Percentiles rank a stretch among this genome's conserved stretches.
These are phyloP conservation scores for Myripristis murdjan DNA, from an alignment of 2,797 vertebrate species.

Conservation along the genomic window DNA sequence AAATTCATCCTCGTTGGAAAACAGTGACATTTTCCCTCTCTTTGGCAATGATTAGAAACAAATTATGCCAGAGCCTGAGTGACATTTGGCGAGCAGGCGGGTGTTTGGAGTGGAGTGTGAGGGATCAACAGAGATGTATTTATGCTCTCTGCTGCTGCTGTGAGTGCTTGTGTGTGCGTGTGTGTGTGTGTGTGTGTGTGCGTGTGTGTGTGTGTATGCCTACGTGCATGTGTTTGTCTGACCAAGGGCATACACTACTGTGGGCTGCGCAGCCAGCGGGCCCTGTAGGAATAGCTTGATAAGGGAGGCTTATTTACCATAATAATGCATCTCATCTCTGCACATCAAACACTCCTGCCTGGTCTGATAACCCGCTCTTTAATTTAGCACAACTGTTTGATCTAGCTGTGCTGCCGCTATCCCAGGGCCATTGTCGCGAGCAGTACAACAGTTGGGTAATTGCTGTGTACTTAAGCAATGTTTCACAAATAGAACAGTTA, in stretches of 20 bases:
- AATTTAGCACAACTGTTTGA: constrained; percentile 79
- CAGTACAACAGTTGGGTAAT: constrained; percentile 76
- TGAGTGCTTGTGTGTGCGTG: not conserved
- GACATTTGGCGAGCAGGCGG: constrained; percentile 70
- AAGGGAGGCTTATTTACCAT: constrained; percentile 78
- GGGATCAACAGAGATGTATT: constrained; percentile 66
- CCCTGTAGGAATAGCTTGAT: constrained; percentile 73
- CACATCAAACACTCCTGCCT: constrained; percentile 79
- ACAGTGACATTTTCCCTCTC: constrained; percentile 70
- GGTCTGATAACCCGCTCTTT: constrained; percentile 78
- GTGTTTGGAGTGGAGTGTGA: constrained; percentile 64
- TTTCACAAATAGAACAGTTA: constrained; percentile 69
- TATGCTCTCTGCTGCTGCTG: constrained; percentile 40
- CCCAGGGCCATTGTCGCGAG: constrained; percentile 69
- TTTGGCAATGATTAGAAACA: constrained; percentile 74
- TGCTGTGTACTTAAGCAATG: constrained; percentile 71
- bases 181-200: constrained; percentile 1
- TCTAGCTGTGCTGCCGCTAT: constrained; percentile 64
- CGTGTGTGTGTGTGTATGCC: constrained; percentile 5
- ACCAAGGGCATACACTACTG: constrained; percentile 65
- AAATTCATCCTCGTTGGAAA: constrained; percentile 65
- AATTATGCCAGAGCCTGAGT: constrained; percentile 73
- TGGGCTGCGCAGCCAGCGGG: constrained; percentile 60
- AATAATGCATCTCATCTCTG: constrained; percentile 78
- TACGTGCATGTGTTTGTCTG: constrained; percentile 46